phyloP scores from a whole-genome alignment of 2,113 vertebrate species.

The Labeo catla region DNA sequence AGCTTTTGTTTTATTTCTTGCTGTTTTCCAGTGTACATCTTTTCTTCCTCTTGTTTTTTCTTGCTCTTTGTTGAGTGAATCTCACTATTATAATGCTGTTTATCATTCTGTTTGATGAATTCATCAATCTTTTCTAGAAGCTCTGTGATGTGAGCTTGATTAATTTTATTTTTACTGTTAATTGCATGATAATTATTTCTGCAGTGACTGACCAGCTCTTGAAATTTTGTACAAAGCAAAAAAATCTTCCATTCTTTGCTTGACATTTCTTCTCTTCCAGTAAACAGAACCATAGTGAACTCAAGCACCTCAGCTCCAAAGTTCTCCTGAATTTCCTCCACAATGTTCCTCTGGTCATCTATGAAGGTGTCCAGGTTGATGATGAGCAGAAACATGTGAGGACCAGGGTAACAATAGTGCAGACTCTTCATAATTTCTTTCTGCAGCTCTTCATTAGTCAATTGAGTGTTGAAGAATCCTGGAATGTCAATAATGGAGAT shows the following conservation, averaged over 20 bases:
- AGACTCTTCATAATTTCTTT: too few relatives aligned
- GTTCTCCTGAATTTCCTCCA: too few relatives aligned
- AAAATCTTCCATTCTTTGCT: not conserved
- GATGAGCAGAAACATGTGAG: too few relatives aligned
- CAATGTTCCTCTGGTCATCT: too few relatives aligned
- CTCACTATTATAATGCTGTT: not conserved
- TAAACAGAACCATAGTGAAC: slow-evolving; percentile 56
- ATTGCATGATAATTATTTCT: slow-evolving; percentile 1
- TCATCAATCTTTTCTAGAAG: not conserved
- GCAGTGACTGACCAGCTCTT: not conserved
- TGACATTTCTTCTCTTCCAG: slow-evolving; percentile 35
- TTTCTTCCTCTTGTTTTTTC: not conserved
- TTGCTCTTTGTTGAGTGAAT: not conserved
- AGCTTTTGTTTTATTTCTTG: not conserved
- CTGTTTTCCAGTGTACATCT: not conserved
- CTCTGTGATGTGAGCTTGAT: not conserved
- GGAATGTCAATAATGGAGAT: too few relatives aligned
- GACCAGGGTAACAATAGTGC: too few relatives aligned
- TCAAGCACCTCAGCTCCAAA: not conserved
- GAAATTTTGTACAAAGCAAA: not conserved
- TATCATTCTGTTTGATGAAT: not conserved
- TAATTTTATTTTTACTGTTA: not conserved
- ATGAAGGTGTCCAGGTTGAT: too few relatives aligned
- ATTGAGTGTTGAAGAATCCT: too few relatives aligned
- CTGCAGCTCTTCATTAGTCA: too few relatives aligned